A percentile compares a stretch with the other conserved stretches of the same genome.
phyloP scores from a whole-genome alignment of 2,113 vertebrate genomes.

The Notothenia rossii region DNA sequence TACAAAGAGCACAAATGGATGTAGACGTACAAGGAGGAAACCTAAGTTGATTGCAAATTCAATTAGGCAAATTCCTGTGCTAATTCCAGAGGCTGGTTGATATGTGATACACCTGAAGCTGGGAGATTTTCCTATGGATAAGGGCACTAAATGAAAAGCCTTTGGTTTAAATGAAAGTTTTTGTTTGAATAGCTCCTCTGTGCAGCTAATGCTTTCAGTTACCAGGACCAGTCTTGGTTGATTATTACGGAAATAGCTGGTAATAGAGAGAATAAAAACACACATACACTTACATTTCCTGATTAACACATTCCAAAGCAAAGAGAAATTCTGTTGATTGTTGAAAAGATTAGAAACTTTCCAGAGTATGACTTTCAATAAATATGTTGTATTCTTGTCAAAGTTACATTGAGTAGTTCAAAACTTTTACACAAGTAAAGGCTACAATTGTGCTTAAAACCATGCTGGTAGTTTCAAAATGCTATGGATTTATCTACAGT shows the following conservation, averaged over 20 bases:
- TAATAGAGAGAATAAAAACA: background rate
- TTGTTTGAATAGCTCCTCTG: slow-evolving; percentile 29
- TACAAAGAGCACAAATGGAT: slow-evolving; percentile 53
- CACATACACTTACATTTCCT: background rate
- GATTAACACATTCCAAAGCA: background rate
- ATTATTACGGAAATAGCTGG: slow-evolving; percentile 10
- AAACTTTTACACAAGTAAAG: background rate
- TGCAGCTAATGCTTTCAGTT: slow-evolving; percentile 11
- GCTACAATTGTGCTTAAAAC: slow-evolving; percentile 11
- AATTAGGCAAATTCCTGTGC: slow-evolving; percentile 73
- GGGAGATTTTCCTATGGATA: slow-evolving; percentile 68
- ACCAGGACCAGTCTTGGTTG: background rate
- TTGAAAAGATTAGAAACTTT: background rate
- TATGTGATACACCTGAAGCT: slow-evolving; percentile 73
- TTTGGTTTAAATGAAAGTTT: slow-evolving; percentile 31
- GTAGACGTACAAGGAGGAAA: slow-evolving; percentile 58
- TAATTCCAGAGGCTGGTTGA: slow-evolving; percentile 64
- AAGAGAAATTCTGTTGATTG: background rate
- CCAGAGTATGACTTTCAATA: background rate
- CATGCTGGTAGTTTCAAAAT: slow-evolving; percentile 8
- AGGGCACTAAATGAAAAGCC: slow-evolving; percentile 56
- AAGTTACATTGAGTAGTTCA: background rate
- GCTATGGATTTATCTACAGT: slow-evolving; percentile 29
- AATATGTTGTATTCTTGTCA: slow-evolving; percentile 2
- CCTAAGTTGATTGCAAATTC: slow-evolving; percentile 80